These are phyloP conservation scores for Drosophila pseudoobscura DNA, from an alignment of 1,140 invertebrate species.

Conservation along the genomic window DNA sequence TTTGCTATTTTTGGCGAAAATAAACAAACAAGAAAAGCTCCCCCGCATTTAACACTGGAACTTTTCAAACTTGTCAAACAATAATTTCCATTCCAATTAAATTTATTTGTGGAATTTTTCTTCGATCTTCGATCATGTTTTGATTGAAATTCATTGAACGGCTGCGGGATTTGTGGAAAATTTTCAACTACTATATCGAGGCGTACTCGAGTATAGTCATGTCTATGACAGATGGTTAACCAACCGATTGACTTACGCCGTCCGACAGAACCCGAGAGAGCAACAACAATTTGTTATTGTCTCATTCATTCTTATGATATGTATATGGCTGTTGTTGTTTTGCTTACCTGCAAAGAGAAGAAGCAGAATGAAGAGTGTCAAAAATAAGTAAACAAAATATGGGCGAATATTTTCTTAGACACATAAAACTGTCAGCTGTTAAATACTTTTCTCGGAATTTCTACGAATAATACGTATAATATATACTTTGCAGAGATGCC, in stretches of 20 bases:
- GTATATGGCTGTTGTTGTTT: constrained; percentile 36
- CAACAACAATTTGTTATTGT: not conserved
- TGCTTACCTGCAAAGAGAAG: constrained; percentile 75
- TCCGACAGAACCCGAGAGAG: constrained; percentile 9
- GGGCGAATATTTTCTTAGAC: constrained; percentile 34
- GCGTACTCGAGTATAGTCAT: not conserved
- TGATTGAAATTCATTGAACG: constrained; percentile 69
- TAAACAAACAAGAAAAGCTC: not conserved
- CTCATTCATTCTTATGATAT: constrained; percentile 17
- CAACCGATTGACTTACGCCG: constrained; percentile 67
- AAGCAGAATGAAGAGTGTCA: constrained; percentile 52
- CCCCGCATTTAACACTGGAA: constrained; percentile 12
- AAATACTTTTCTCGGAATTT: constrained; percentile 32
- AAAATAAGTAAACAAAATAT: constrained; percentile 57
- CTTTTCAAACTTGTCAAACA: constrained; percentile 35
- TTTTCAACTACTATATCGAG: constrained; percentile 26
- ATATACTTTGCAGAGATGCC: no score
- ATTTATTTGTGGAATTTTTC: constrained; percentile 58
- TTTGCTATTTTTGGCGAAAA: constrained; percentile 56
- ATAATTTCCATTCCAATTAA: constrained; percentile 34
- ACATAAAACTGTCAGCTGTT: constrained; percentile 52
- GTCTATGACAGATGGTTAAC: constrained; percentile 1
- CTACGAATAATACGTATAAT: not conserved
- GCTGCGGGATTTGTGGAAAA: constrained; percentile 42
- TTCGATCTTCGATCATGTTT: constrained; percentile 33